Evolutionary conservation across 2,888 invertebrate species (phyloP), one percentile per base, ranked within the genome.

Genomic region (Cerastoderma edule): DNA sequence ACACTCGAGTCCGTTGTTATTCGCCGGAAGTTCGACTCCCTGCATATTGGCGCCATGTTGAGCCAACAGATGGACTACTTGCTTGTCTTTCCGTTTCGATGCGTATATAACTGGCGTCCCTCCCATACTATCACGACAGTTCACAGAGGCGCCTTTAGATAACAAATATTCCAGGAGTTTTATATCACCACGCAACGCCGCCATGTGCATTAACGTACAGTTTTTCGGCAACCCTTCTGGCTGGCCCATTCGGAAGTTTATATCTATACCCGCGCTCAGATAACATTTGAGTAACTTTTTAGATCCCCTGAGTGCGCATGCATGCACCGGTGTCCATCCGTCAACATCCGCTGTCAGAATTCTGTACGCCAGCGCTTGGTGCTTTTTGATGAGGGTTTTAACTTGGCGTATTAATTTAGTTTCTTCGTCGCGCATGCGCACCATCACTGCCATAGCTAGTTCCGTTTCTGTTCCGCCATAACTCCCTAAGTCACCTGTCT

Each of bases 281-380:
- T 87, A 85, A 22, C 80, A 68, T 78, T 88, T 89, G 44, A 89
- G 75, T 19, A 87, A 67, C 35, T 84, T 85, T 57, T 83, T 85
- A 10, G 85, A 83, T 24, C 88, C 87, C 39, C 84, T 78, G 5
- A 88, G 72, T 19, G 86, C 85, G 74, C 87, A 87, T 57, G 89
- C 89, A 66, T 89, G 89, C 27, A 87, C 64, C 22, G 88, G 87
- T 8, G 86, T 88, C 89, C 89, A 89, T 10, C 89, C 89, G 16
- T 85, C 89, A 2, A 89, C 73, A 44, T 87, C 78, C 1, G 83
- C 72, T 19, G 81, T 81, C 53, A 89, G 77, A 16, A 86, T 80
- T 57, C 77, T 73, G 28, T 72, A 53, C 0, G 84, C 87, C 1
- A 82, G 67, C 19, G 72, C 54, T 39, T 66, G 69, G 65, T 83